Conservation (phyloP, 2,797 vertebrate species). For the Alosa sapidissima region DNA sequence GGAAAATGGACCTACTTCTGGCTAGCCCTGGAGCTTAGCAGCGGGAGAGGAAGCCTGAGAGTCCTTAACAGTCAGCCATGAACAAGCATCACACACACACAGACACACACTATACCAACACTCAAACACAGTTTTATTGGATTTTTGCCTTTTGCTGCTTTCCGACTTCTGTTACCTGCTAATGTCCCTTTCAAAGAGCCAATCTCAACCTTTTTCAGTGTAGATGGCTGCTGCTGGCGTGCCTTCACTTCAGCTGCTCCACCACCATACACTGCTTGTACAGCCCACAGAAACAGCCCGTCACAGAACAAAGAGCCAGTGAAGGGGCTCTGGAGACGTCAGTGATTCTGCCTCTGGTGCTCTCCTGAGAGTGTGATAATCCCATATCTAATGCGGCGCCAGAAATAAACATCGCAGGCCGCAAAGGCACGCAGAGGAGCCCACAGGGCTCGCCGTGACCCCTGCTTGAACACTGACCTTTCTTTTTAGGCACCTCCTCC, state of each 20-base stretch:
- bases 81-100: neutral
- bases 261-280: neutral
- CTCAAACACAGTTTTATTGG: neutral
- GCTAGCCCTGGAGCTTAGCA: neutral
- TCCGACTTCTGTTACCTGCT: neutral
- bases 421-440: neutral
- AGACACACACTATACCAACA: neutral
- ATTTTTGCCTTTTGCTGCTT: neutral
- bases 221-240: neutral
- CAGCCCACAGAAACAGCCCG: neutral
- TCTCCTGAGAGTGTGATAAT: conserved; percentile 17
- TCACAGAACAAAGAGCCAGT: neutral
- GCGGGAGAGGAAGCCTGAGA: neutral
- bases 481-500: conserved; percentile 86
- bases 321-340: neutral
- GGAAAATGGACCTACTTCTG: neutral
- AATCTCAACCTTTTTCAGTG: neutral
- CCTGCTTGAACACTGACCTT: conserved; percentile 69
- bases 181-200: neutral
- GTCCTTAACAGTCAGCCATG: neutral
- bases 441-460: neutral
- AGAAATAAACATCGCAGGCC: neutral
- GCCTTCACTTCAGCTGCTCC: neutral
- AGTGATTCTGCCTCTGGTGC: conserved; percentile 1
- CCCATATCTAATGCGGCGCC: neutral